Base-by-base conservation (phyloP, 1,140 invertebrate genomes). In the Sycobia sp. region DNA sequence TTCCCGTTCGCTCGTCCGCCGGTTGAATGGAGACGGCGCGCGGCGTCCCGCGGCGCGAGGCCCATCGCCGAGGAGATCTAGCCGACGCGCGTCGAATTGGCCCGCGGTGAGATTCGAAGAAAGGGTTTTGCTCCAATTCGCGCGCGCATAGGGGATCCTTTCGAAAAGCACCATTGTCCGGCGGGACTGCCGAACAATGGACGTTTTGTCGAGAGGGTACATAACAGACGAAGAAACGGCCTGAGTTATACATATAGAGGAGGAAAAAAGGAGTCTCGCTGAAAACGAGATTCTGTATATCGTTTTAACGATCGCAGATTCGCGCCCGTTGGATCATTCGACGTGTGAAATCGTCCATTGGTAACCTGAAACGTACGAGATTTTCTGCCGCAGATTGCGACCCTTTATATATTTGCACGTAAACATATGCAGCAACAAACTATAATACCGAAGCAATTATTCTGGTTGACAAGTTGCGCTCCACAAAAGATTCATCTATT, bases 111-210 rank as follows among this genome's bases (percentile, higher is more conserved):
- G 60, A 60, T 71, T 64, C 62, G 64, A 53, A 70, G 67, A 72
- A 72, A 71, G 70, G 54, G 70, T 70, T 71, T 74, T 67, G 61
- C 65, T 70, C 58, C 60, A 66, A 72, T 73, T 74, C 69, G 69
- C 70, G 60, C 29, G 65, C 59, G 62, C 59, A n/a, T n/a, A n/a
- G n/a, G 50, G 64, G 59, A 71, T 72, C 66, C 59, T 61, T 55
- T 55, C 34, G 51, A 65, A 53, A 62, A 57, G 44, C 22, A 34
- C 62, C 50, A 70, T 74, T 74, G 69, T 76, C 50, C 29, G 16
- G 43, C 47, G 59, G 53, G 59, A 49, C 62, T 41, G 66, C 5
- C 14, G 29, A 50, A 49, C 46, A 51, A 51, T 51, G 18, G n/a
- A 16, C 18, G 34, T 51, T 44, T 43, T 22, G 58, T 51, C 27